Evolutionary conservation across 2,113 vertebrate genomes (phyloP).

Genomic region (Pterocles gutturalis): DNA sequence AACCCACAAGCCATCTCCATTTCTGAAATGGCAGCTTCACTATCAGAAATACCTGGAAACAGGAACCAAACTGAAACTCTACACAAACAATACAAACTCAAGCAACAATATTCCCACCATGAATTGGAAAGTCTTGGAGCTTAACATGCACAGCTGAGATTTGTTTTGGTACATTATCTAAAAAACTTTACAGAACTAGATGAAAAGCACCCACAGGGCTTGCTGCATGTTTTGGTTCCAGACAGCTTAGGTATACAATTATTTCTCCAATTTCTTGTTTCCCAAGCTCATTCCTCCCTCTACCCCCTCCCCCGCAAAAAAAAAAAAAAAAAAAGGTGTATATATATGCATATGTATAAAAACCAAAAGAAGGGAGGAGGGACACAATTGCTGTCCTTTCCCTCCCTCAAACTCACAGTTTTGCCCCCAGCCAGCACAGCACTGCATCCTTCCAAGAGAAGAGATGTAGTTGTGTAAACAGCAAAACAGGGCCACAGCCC

Average conservation of each 20-base stretch:
- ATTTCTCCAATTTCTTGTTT: background rate
- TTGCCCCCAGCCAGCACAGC: background rate
- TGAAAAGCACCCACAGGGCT: background rate
- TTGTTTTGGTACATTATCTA: background rate
- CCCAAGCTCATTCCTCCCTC: background rate
- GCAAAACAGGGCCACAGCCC: fast-evolving
- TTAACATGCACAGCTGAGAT: background rate
- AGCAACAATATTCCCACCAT: background rate
- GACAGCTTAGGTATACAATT: fast-evolving
- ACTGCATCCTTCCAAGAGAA: background rate
- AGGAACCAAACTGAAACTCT: background rate
- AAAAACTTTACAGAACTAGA: background rate
- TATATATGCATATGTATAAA: no score
- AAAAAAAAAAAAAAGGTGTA: no score
- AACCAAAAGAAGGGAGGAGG: background rate
- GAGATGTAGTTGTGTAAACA: fast-evolving
- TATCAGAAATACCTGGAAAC: background rate
- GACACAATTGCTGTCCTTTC: background rate
- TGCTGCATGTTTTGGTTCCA: background rate
- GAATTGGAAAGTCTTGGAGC: background rate
- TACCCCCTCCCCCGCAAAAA: no score
- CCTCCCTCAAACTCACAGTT: background rate
- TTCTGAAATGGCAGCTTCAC: no score
- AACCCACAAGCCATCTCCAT: background rate
- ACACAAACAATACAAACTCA: background rate